These are phyloP conservation scores for Lonchura striata DNA, from an alignment of 2,113 vertebrate genomes.

Conservation along the genomic window DNA sequence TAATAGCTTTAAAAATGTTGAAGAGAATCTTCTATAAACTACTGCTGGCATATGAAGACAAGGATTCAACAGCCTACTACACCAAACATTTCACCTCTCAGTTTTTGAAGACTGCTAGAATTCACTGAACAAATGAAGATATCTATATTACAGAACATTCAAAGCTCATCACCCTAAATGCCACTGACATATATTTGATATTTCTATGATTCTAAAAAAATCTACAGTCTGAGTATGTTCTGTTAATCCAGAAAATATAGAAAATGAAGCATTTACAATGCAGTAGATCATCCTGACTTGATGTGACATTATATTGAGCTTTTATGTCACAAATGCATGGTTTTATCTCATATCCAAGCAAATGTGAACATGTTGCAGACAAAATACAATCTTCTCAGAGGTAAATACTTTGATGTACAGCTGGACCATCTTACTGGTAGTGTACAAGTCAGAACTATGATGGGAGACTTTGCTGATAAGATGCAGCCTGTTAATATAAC, in stretches of 20 bases:
- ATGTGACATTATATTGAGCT: not conserved
- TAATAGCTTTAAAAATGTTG: not conserved
- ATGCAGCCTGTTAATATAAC: not conserved
- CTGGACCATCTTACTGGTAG: not conserved
- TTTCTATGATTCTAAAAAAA: not conserved
- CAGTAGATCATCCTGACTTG: not conserved
- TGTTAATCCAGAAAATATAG: not conserved
- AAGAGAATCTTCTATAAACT: not conserved
- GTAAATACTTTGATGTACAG: not conserved
- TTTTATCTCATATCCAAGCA: not conserved
- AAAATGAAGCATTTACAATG: not conserved
- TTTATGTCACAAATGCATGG: not conserved
- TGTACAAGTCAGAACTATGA: not conserved
- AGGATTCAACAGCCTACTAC: not conserved
- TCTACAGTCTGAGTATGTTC: not conserved
- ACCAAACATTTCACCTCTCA: not conserved
- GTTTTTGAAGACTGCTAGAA: not conserved
- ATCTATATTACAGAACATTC: not conserved
- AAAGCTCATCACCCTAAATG: not conserved
- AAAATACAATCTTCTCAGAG: not conserved
- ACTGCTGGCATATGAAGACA: not conserved
- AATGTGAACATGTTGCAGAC: not conserved
- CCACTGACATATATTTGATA: not conserved
- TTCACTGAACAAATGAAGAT: not conserved
- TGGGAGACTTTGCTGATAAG: not conserved